These are phyloP conservation scores for Amblyjoppa fuscipennis DNA, from an alignment of 2,888 invertebrate genomes.

Conservation along the genomic window DNA sequence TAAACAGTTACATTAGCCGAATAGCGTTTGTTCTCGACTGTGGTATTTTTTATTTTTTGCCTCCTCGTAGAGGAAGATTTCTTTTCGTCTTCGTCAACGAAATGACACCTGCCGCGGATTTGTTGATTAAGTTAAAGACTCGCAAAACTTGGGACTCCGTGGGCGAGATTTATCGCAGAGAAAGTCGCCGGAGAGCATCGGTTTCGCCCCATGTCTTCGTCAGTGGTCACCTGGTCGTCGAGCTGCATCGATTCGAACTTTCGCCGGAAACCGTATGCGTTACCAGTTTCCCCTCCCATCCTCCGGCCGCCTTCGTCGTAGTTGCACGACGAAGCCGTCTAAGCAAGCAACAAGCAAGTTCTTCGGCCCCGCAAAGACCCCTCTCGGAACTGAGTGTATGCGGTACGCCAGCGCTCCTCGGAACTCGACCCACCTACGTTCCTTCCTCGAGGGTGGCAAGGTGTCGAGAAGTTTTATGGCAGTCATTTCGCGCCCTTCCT, in stretches of 20 bases:
- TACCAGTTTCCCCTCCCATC: not conserved
- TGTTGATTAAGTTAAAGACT: not conserved
- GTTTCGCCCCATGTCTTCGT: not conserved
- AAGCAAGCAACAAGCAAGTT: slow-evolving; percentile 52
- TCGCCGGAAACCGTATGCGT: slow-evolving; percentile 56
- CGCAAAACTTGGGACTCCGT: not conserved
- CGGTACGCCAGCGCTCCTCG: slow-evolving; percentile 15
- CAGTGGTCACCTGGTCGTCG: slow-evolving; percentile 24
- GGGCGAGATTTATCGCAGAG: not conserved
- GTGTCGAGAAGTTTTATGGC: slow-evolving; percentile 60
- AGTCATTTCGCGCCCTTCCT: slow-evolving; percentile 42
- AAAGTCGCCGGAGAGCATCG: not conserved
- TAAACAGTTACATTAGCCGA: not conserved
- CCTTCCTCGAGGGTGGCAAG: slow-evolving; percentile 44
- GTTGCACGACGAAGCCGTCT: slow-evolving; percentile 45
- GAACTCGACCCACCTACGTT: slow-evolving; percentile 13
- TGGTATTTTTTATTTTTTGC: not conserved
- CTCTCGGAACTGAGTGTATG: slow-evolving; percentile 52
- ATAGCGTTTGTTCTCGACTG: not conserved
- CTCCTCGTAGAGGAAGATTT: not conserved
- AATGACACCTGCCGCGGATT: not conserved
- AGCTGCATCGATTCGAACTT: slow-evolving; percentile 55
- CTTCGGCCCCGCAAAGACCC: slow-evolving; percentile 45
- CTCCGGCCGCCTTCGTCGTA: slow-evolving; percentile 4
- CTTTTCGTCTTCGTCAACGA: not conserved